A percentile compares a stretch with the other conserved stretches of the same genome.
Conservation (phyloP, 2,888 invertebrate species). For the Monopis laevigella region DNA sequence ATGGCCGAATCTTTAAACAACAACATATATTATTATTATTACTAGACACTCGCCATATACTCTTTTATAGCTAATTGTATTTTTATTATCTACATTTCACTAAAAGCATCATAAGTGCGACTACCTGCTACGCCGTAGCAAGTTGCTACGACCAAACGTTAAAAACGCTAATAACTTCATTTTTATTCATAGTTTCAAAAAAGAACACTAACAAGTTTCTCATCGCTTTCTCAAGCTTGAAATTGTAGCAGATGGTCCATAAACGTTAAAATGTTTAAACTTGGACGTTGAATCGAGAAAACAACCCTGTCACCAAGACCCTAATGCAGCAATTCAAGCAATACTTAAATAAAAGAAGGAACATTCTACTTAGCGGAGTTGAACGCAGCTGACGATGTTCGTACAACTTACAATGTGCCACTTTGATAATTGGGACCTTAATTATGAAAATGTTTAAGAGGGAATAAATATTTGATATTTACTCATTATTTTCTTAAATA, state of each 20-base stretch:
- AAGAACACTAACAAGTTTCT: conserved; percentile 1
- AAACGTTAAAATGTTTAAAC: conserved; percentile 44
- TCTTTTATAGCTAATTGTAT: too few species aligned
- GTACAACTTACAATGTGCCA: conserved; percentile 27
- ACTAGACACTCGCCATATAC: too few species aligned
- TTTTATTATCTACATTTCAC: too few species aligned
- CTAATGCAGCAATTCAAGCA: conserved; percentile 17
- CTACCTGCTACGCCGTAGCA: too few species aligned
- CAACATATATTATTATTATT: too few species aligned
- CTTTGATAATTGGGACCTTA: conserved; percentile 39
- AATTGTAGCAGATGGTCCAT: conserved; percentile 40
- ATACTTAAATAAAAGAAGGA: conserved; percentile 34
- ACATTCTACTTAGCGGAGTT: conserved; percentile 27
- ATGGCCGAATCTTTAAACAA: too few species aligned
- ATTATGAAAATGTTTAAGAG: conserved; percentile 25
- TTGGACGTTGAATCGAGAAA: conserved; percentile 31
- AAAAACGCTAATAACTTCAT: too few species aligned
- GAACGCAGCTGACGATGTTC: conserved; percentile 10
- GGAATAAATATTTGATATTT: not conserved
- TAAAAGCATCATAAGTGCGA: too few species aligned
- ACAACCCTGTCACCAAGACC: conserved; percentile 26
- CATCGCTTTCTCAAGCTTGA: conserved; percentile 13
- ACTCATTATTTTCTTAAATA: not conserved
- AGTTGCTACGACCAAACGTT: too few species aligned
- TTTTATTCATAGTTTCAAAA: conserved; percentile 1